A percentile compares a stretch with the other conserved stretches of the same genome.
These are phyloP conservation scores for Eulemur rufifrons DNA, from an alignment of 2,113 vertebrate genomes.

Conservation along the genomic window DNA sequence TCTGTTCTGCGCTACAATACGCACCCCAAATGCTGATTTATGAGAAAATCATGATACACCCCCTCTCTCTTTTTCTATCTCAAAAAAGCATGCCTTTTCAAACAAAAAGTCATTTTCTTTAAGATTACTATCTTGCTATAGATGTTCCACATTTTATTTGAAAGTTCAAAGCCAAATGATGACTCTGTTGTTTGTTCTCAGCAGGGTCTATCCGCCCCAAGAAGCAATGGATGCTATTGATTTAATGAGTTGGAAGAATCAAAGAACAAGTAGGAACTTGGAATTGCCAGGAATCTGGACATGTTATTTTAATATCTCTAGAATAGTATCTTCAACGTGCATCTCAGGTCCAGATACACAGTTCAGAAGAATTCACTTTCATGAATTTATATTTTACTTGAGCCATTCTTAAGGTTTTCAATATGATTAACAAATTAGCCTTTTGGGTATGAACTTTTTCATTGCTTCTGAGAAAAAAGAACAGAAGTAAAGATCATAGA, in stretches of 20 bases:
- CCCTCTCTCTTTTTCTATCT: not conserved
- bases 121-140: not conserved
- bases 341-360: not conserved
- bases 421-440: not conserved
- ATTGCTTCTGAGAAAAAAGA: conserved; percentile 19
- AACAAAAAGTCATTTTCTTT: not conserved
- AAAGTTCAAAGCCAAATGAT: not conserved
- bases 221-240: not conserved
- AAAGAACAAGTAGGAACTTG: not conserved
- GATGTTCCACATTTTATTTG: not conserved
- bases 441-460: not conserved
- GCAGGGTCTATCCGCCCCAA: not conserved
- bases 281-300: not conserved
- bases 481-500: not conserved
- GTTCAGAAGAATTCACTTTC: conserved; percentile 16
- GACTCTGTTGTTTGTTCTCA: not conserved
- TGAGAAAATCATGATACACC: conserved; percentile 17
- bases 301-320: not conserved
- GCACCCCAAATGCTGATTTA: not conserved
- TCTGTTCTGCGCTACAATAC: not conserved
- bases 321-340: not conserved
- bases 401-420: not conserved
- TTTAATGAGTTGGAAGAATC: not conserved
- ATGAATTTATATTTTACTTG: not conserved
- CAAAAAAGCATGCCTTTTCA: not conserved